Evolutionary conservation across 2,888 invertebrate species (phyloP).

Genomic region (Pediacus dermestoides): DNA sequence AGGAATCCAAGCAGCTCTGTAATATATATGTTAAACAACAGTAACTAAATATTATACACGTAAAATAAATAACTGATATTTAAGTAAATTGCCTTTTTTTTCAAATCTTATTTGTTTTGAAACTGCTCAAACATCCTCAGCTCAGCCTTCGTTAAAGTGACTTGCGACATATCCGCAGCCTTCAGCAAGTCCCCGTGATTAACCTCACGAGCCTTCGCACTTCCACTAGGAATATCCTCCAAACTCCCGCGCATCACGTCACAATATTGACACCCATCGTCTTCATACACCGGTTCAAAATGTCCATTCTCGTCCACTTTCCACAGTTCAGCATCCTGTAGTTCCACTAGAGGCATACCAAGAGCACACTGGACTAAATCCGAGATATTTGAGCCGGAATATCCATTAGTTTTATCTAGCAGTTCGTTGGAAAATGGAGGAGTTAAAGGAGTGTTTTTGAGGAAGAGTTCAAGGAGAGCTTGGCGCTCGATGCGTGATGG

Average conservation of each 20-base stretch:
- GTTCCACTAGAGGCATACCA: constrained; percentile 50
- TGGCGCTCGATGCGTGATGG: constrained; percentile 44
- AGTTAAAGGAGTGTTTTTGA: constrained; percentile 30
- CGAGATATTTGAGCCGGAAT: constrained; percentile 56
- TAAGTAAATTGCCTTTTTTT: too few relatives aligned
- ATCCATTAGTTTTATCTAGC: constrained; percentile 51
- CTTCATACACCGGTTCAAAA: constrained; percentile 31
- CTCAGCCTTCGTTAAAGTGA: too few relatives aligned
- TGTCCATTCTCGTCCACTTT: constrained; percentile 32
- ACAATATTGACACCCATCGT: constrained; percentile 21
- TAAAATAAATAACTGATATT: too few relatives aligned
- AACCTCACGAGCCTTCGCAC: background rate
- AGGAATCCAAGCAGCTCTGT: too few relatives aligned
- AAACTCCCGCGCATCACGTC: too few relatives aligned
- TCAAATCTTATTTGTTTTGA: too few relatives aligned
- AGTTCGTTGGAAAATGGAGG: constrained; percentile 34
- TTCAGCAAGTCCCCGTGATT: background rate
- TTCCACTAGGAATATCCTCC: background rate
- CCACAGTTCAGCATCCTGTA: constrained; percentile 49
- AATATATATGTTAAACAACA: too few relatives aligned
- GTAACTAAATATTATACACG: too few relatives aligned
- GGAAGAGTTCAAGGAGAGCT: constrained; percentile 38
- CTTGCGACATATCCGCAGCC: too few relatives aligned
- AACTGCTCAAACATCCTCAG: too few relatives aligned
- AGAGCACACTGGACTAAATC: constrained; percentile 44